phyloP scores from a whole-genome alignment of 2,888 invertebrate genomes.

The Mycalesis mineus region DNA sequence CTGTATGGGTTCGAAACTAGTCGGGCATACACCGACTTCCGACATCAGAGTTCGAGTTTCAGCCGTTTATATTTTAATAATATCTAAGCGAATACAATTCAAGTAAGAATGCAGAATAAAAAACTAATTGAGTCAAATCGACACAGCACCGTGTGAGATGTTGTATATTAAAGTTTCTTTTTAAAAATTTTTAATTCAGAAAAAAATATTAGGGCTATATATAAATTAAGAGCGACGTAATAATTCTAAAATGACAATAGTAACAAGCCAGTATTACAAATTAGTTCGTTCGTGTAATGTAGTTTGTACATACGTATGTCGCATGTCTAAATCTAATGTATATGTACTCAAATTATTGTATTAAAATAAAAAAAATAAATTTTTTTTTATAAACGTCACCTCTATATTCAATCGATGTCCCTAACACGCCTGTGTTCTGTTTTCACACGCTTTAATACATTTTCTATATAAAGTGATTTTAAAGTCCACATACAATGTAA shows the following conservation, averaged over 20 bases:
- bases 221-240: neutral
- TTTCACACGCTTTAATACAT: neutral
- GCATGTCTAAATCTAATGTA: neutral
- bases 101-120: too few species aligned
- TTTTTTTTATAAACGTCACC: neutral
- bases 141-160: too few species aligned
- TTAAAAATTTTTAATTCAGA: too few species aligned
- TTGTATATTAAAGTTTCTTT: too few species aligned
- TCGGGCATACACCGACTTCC: too few species aligned
- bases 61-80: too few species aligned
- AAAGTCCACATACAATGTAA: too few species aligned
- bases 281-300: slow-evolving; percentile 1
- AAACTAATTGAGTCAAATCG: too few species aligned
- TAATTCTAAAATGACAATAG: slow-evolving; percentile 24
- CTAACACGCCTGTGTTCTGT: neutral
- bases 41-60: too few species aligned
- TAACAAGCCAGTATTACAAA: slow-evolving; percentile 23
- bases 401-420: neutral
- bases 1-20: too few species aligned
- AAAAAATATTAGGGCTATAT: too few species aligned
- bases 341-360: neutral
- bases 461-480: neutral
- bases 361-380: neutral
- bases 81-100: too few species aligned
- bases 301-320: neutral